phyloP scores from a whole-genome alignment of 2,888 invertebrate genomes.

The Lasioglossum leucozonium region DNA sequence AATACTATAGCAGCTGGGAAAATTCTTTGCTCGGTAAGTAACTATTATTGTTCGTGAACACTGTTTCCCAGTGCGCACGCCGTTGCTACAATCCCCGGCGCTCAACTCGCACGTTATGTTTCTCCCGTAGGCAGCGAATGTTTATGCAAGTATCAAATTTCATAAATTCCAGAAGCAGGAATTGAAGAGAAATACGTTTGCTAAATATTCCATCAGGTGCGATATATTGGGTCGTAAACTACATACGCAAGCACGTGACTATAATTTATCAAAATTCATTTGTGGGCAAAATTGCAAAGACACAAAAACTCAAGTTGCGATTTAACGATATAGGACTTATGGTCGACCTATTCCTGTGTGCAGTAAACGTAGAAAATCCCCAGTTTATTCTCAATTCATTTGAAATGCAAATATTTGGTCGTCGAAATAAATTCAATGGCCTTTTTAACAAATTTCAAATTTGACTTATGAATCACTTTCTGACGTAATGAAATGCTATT shows the following conservation, averaged over 20 bases:
- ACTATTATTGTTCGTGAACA: conserved; percentile 12
- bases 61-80: neutral
- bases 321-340: neutral
- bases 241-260: neutral
- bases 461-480: neutral
- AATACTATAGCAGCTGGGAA: neutral
- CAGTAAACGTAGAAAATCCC: neutral
- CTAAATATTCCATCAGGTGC: neutral
- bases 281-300: neutral
- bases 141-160: conserved; percentile 9
- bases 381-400: neutral
- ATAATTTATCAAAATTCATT: neutral
- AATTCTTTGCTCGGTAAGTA: conserved; percentile 19
- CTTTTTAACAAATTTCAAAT: neutral
- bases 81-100: neutral
- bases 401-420: neutral
- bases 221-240: neutral
- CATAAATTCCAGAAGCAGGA: neutral
- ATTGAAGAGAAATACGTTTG: neutral
- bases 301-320: neutral
- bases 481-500: neutral
- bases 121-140: neutral
- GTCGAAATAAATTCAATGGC: neutral
- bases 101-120: neutral
- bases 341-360: neutral